Base-by-base conservation (phyloP, 2,797 vertebrate genomes). In the Ataeniobius toweri region DNA sequence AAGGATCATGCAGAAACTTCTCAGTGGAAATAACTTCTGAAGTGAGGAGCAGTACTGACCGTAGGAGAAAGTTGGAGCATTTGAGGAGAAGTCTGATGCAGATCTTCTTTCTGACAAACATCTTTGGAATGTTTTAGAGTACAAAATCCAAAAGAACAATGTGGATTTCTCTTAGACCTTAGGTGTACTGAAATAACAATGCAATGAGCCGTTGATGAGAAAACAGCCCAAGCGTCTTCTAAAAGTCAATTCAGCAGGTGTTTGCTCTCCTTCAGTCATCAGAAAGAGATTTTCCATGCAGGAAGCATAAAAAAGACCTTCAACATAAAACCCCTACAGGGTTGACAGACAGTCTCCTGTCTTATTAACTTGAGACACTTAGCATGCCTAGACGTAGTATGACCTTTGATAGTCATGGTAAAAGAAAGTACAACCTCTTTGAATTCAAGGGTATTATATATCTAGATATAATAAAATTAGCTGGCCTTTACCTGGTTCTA, bases 1-100 rank as follows among this genome's bases (percentile, higher is more conserved):
- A 89, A 84, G 76, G 85, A 89, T 93, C 89, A 89, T 88, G 85
- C 86, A 83, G 68, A 86, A 90, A 89, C 75, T 80, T 91, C 77
- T 89, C 86, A 89, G 88, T 63, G 79, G 85, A 82, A 92, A 91
- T 89, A 80, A 69, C 76, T 86, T 91, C 80, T 84, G 73, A 89
- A 89, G 73, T 87, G 82, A 86, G 85, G 77, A 89, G 81, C 36
- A 59, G 84, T 81, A 86, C 74, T 50, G 70, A 79, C 41, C 41
- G 44, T 71, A 76, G 39, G 10, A 41, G 31, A 41, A 67, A 20
- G 10, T 41, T 10, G 63, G 36, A 22, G 36, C 7, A 46, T 46
- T 46, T 46, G 10, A 46, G 6, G 8, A 46, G 22, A 67, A 22
- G 63, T 67, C 41, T 24, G 20, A 67, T 24, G 8, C 20, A 46